A percentile compares a stretch with the other conserved stretches of the same genome.
phyloP scores from a whole-genome alignment of 1,140 invertebrate species.

The Pissodes strobi region DNA sequence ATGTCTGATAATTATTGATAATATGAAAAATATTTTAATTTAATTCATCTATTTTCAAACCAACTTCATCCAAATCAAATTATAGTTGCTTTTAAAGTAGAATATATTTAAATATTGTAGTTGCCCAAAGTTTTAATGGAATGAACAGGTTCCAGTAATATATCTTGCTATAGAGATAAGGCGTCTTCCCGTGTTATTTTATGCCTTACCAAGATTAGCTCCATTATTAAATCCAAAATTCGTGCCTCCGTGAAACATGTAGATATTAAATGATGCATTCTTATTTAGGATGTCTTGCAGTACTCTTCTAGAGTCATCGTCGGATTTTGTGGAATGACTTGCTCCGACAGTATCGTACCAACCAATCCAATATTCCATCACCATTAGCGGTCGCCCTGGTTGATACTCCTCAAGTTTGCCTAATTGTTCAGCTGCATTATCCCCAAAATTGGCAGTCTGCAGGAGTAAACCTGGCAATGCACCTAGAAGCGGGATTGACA shows the following conservation, averaged over 20 bases:
- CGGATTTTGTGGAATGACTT: constrained; percentile 32
- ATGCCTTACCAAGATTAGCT: too few species aligned
- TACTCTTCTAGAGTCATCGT: constrained; percentile 24
- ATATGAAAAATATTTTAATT: too few species aligned
- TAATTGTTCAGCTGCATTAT: constrained; percentile 7
- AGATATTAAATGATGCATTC: constrained; percentile 66
- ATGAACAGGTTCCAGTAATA: too few species aligned
- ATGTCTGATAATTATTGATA: too few species aligned
- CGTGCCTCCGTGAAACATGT: constrained; percentile 75
- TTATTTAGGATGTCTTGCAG: constrained; percentile 43
- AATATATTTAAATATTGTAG: too few species aligned
- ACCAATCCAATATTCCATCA: constrained; percentile 48
- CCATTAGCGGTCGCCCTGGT: constrained; percentile 37
- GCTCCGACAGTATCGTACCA: constrained; percentile 37
- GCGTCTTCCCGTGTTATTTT: too few species aligned
- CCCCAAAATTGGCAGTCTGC: constrained; percentile 36
- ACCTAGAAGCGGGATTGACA: background rate
- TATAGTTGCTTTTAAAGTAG: too few species aligned
- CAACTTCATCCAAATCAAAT: too few species aligned
- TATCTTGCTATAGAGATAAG: too few species aligned
- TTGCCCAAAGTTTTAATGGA: too few species aligned
- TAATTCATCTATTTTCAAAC: too few species aligned
- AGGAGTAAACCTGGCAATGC: constrained; percentile 24
- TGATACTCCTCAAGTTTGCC: constrained; percentile 30
- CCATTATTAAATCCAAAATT: constrained; percentile 66